Evolutionary conservation across 2,113 vertebrate species (phyloP), one percentile per base, ranked within the genome.

Genomic region (Alethe castanea): DNA sequence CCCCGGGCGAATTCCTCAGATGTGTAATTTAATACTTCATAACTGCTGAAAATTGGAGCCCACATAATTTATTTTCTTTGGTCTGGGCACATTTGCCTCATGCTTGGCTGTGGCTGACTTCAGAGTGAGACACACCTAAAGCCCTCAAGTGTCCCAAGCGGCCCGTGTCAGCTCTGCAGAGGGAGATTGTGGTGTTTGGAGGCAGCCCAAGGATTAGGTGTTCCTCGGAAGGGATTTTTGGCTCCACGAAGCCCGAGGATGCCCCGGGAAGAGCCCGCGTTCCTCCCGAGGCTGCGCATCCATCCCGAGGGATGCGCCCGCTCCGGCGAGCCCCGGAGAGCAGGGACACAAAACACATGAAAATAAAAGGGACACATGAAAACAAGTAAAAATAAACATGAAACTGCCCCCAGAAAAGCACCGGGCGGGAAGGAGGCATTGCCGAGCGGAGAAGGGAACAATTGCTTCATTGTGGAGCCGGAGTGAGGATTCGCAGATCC

Each of bases 111-210:
- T 91, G 98, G 97, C 98, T 98, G 98, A 98, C 98, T 98, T 98
- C 98, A 98, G 98, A 98, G 98, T 96, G 98, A 98, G 98, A 98
- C 98, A 98, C 98, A 98, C 99, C 99, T 99, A 98, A 98, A 98
- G 98, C 97, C 98, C 98, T 98, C 97, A 97, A 98, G 97, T 95
- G 98, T 98, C 98, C 98, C 98, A 96, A 97, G 98, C 57, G 98
- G 98, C 98, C 97, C 97, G 74, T 98, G 98, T 98, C 98, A 98
- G 98, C 96, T 97, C 92, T 98, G 97, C 97, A 66, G 97, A 96
- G 95, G 61, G 97, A 97, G 97, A 97, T 95, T 98, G 98, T 98
- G 98, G 98, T 98, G 71, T 95, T 98, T 98, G 98, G 98, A 98
- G 85, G n/a, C 18, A 73, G 66, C 98, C 98, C 99, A 99, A 98